Base-by-base conservation (phyloP, 1,140 invertebrate species). In the Bombyx mandarina region DNA sequence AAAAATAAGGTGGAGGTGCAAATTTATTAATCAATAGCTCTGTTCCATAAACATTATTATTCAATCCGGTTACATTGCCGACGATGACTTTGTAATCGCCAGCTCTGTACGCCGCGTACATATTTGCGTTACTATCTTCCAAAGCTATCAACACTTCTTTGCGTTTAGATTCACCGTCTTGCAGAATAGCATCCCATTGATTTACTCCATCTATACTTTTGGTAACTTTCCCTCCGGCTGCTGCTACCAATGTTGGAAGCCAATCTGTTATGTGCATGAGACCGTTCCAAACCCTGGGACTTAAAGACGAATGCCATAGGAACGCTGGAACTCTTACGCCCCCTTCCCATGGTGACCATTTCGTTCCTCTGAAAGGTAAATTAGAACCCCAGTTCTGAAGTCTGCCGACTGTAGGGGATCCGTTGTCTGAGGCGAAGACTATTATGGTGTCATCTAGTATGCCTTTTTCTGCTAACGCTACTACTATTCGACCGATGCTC, bases 211-310 rank as follows among this genome's bases (percentile, higher is more conserved):
- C 95, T 43, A 86, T 79, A 45, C 60, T 51, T 43, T 47, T 63
- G 50, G 60, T 58, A 7, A 80, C 26, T 56, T 57, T 51, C 3
- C 75, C 79, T 6, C 80, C 82, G 22, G 72, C 75, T n/a, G 77
- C 82, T 9, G 73, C 63, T 22, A 73, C 22, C 35, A 98, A 82
- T 0, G 96, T 97, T 0, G 96, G 96, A 45, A 98, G 76, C 95
- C 96, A 97, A 79, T 98, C 97, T n/a, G 90, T 90, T 6, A 98
- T 91, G 67, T 96, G 94, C 77, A 97, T 93, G 50, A 97, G 81
- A 48, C 95, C 90, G 59, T 92, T 90, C 93, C 12, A 96, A 86
- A 75, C 91, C 73, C 65, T 90, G 79, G 56, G 90, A 79, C 52
- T 92, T n/a, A 92, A 82, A 63, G 90, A 71, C 0, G 94, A 91